Percentiles rank a stretch among this genome's conserved stretches.
Conservation (phyloP, 1,140 invertebrate genomes). For the Drosophila ficusphila region DNA sequence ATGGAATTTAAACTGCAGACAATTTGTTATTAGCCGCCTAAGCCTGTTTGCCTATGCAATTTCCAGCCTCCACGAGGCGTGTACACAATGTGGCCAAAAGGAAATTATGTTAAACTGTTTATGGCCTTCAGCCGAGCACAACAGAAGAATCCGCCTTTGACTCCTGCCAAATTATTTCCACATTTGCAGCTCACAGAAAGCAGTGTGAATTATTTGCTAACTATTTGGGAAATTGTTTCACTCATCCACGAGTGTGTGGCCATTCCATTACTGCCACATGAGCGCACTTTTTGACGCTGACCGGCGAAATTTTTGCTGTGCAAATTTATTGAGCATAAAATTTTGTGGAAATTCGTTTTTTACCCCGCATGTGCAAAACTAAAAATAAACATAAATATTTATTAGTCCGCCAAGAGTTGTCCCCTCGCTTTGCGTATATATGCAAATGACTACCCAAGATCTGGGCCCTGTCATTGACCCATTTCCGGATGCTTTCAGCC, state of each 20-base stretch:
- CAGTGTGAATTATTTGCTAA: conserved; percentile 52
- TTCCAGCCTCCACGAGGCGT: conserved; percentile 18
- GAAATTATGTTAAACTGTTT: conserved; percentile 38
- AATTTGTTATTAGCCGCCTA: conserved; percentile 44
- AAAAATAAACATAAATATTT: conserved; percentile 82
- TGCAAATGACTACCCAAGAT: conserved; percentile 51
- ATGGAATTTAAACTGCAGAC: conserved; percentile 54
- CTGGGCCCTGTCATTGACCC: conserved; percentile 56
- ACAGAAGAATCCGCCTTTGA: conserved; percentile 13
- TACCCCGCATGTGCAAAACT: conserved; percentile 56
- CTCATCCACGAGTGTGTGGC: conserved; percentile 2
- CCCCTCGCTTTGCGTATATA: conserved; percentile 54
- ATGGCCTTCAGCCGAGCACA: conserved; percentile 1
- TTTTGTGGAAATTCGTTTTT: conserved; percentile 58
- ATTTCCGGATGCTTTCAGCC: conserved; percentile 44
- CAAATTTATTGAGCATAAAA: conserved; percentile 80
- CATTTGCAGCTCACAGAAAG: conserved; percentile 17
- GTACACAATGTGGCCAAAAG: conserved; percentile 35
- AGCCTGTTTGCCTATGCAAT: conserved; percentile 37
- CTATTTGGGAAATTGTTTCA: conserved; percentile 36
- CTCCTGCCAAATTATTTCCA: conserved; percentile 41
- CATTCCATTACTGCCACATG: conserved; percentile 78
- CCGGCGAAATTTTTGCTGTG: conserved; percentile 49
- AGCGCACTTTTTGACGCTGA: conserved; percentile 64
- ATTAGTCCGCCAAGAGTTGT: conserved; percentile 52